Base-by-base conservation (phyloP, 2,113 vertebrate species). In the Coracopsis vasa region DNA sequence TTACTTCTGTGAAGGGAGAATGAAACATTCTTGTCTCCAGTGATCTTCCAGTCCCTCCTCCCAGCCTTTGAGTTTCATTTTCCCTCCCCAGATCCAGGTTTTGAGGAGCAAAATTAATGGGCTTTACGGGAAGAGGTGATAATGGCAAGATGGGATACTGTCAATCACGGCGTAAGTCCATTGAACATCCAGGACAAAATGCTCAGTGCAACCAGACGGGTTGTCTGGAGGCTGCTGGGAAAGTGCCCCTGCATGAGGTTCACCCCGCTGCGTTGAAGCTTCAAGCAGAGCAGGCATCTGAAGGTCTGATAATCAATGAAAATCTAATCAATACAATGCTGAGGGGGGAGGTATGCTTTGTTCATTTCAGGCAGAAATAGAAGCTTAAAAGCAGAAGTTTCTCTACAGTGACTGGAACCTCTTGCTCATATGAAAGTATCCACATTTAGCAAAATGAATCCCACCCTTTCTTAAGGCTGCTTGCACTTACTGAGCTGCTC, bases 1-100 rank as follows among this genome's bases (percentile, higher is more conserved):
- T 86, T 66, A 23, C 33, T 92, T 90, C 77, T 83, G 42, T 75
- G 70, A 95, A 88, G 47, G 89, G 16, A 91, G 37, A 94, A 92
- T 66, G 39, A 96, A 90, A 74, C 18, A 44, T 33, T 86, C 45
- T 56, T 35, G 12, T 74, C 75, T 80, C 75, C 33, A 48, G 80
- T 74, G 67, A 80, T 78, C 35, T 84, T 71, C 1, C 0, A 86
- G 62, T 64, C 35, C 27, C 14, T 3, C 29, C 14, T 90, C 24
- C 50, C 54, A 64, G 70, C 39, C 56, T 88, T 61, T 4, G 11
- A 80, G 33, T 83, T 92, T 88, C 93, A 88, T 93, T 86, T 92
- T 86, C 35, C 27, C 27, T 93, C 21, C 47, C n/a, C 85, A 93
- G 74, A 83, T 56, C 80, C 72, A 80, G 28, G n/a, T 66, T 86